Percentiles rank a stretch among this genome's conserved stretches.
Evolutionary conservation across 30 jellyfish, hydroid and myxozoan species (phyloP).

Genomic region (Pseudorhiza aurosa): DNA sequence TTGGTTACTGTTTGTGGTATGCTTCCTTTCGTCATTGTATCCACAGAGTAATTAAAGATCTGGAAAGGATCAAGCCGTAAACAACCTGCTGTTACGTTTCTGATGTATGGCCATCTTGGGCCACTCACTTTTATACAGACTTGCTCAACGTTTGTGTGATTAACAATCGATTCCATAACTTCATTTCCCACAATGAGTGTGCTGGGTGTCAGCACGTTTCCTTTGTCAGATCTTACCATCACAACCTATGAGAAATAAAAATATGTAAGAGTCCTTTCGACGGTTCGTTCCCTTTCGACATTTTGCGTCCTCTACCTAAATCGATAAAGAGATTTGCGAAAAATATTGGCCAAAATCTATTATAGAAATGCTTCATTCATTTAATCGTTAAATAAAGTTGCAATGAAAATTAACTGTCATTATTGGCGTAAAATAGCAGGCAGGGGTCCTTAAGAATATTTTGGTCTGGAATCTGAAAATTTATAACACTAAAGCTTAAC

Average conservation of each 20-base stretch:
- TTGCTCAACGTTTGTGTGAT: slow-evolving; percentile 7
- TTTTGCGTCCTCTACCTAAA: too few species aligned
- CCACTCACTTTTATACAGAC: slow-evolving; percentile 11
- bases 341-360: too few species aligned
- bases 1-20: neutral
- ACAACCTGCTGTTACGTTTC: slow-evolving; percentile 7
- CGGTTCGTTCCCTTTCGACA: too few species aligned
- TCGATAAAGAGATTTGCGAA: too few species aligned
- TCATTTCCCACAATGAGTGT: slow-evolving; percentile 1
- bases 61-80: slow-evolving; percentile 32
- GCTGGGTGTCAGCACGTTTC: slow-evolving; percentile 1
- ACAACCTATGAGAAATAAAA: neutral
- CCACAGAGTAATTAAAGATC: slow-evolving; percentile 23
- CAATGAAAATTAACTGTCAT: too few species aligned
- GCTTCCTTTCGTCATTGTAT: neutral
- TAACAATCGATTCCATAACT: slow-evolving; percentile 8
- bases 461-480: too few species aligned
- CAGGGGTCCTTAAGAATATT: too few species aligned
- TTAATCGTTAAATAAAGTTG: too few species aligned
- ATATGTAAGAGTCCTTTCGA: too few species aligned
- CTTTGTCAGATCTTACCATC: neutral
- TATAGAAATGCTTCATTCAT: too few species aligned
- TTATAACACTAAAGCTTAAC: too few species aligned
- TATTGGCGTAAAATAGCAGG: too few species aligned
- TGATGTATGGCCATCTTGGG: neutral